Evolutionary conservation across 2,113 vertebrate genomes (phyloP), one percentile per base, ranked within the genome.

Genomic region (Chaetodon trifascialis): DNA sequence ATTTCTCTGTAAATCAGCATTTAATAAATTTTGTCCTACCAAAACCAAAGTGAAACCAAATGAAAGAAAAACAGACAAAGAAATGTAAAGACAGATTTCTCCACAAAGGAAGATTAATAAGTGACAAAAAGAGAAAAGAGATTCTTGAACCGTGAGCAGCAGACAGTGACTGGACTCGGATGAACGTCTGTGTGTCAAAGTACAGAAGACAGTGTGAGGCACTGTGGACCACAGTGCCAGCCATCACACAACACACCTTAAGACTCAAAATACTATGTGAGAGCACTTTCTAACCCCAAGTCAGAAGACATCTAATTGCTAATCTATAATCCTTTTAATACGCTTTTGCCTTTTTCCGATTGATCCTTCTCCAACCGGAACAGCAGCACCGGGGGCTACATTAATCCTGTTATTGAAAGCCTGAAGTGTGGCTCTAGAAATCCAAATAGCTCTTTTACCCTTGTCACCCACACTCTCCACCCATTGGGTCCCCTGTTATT

Each of bases 271-370:
- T 81, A 79, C 73, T 81, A 73, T 66, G 85, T 56, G 78, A 84
- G 92, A 96, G 92, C 86, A 92, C 91, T 93, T 94, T 87, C 85
- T 94, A 86, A 95, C 92, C 94, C 95, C 93, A 63, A 96, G 94
- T 97, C 95, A 94, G 94, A 96, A 96, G 93, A 93, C 96, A 97
- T 97, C 95, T 98, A 97, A 98, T 97, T 97, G 95, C 94, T 97
- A 97, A 99, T 98, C 97, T 97, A 97, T 98, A 98, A 98, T 97
- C 96, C 96, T 95, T 96, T 98, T 98, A 97, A 97, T 97, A 96
- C 94, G 95, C 80, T 96, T 92, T 95, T 88, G 82, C 75, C 96
- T 96, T 94, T 96, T 96, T 92, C 88, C 90, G 94, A 97, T 98
- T 98, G 97, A 99, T 98, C 97, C 96, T 95, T 95, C 94, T 95